Evolutionary conservation across 2,888 invertebrate species (phyloP).

Genomic region (Leptothorax acervorum): DNA sequence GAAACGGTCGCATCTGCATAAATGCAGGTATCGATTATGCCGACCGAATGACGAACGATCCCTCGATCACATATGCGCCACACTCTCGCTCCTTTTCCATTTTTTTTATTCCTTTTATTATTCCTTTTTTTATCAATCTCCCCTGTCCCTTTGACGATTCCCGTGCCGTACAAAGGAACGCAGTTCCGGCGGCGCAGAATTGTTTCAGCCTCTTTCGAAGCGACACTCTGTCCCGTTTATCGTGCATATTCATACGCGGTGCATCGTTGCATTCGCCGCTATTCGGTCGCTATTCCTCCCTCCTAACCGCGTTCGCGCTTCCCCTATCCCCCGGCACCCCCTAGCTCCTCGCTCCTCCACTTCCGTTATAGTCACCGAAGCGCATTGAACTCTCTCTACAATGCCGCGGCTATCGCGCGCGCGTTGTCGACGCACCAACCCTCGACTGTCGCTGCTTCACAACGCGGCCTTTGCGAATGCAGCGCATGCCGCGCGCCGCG

Average conservation of each 20-base stretch:
- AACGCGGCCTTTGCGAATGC: constrained; percentile 69
- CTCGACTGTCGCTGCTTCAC: constrained; percentile 49
- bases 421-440: constrained; percentile 67
- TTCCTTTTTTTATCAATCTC: constrained; percentile 49
- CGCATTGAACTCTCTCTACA: constrained; percentile 72
- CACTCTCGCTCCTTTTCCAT: background rate
- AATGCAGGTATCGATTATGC: constrained; percentile 49
- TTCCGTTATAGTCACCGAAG: constrained; percentile 72
- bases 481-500: constrained; percentile 53
- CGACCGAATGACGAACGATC: constrained; percentile 32
- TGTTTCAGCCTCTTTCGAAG: constrained; percentile 53
- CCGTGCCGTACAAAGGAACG: constrained; percentile 51
- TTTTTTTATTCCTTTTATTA: constrained; percentile 13
- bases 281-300: background rate
- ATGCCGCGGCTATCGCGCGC: constrained; percentile 69
- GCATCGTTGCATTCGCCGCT: constrained; percentile 40
- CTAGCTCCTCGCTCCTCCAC: constrained; percentile 46
- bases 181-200: constrained; percentile 51
- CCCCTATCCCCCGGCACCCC: constrained; percentile 17
- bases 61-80: constrained; percentile 33
- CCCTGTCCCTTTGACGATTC: constrained; percentile 54
- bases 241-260: constrained; percentile 58
- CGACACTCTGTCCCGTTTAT: constrained; percentile 55
- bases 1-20: constrained; percentile 52
- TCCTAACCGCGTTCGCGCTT: background rate